Conservation (phyloP, 2,113 vertebrate species). For the Hystrix brachyura region DNA sequence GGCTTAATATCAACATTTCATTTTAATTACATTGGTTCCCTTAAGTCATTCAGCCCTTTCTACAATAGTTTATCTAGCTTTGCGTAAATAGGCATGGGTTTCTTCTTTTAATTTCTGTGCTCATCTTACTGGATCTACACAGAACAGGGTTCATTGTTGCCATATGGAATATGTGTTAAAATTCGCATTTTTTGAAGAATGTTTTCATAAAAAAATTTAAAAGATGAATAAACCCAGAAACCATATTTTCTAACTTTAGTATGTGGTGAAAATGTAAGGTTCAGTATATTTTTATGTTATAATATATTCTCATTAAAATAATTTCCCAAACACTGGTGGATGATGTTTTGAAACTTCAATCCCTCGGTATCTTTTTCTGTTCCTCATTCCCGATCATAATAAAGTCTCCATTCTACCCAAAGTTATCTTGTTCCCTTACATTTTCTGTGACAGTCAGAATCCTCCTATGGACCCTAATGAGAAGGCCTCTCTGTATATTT, state of each 20-base stretch:
- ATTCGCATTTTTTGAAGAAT: not conserved
- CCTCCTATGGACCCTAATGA: not conserved
- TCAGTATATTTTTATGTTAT: slow-evolving; percentile 18
- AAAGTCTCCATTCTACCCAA: not conserved
- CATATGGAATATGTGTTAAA: not conserved
- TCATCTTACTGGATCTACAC: not conserved
- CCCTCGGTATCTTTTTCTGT: not conserved
- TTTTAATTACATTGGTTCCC: slow-evolving; percentile 25
- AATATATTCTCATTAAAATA: not conserved
- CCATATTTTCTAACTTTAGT: not conserved
- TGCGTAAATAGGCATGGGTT: not conserved
- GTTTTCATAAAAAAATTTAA: slow-evolving; percentile 38
- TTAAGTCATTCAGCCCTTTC: not conserved
- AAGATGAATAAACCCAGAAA: slow-evolving; percentile 24
- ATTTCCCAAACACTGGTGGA: not conserved
- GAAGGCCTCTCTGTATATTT: not conserved
- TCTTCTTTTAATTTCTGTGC: not conserved
- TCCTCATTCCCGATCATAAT: not conserved
- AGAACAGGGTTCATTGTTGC: not conserved
- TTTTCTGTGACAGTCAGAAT: not conserved
- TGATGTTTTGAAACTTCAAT: not conserved
- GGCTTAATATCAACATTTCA: slow-evolving; percentile 36
- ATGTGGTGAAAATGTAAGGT: not conserved
- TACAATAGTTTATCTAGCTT: not conserved
- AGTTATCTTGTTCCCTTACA: not conserved